Conservation (phyloP, 92 coral and sea anemone species). For the Siderastrea radians region DNA sequence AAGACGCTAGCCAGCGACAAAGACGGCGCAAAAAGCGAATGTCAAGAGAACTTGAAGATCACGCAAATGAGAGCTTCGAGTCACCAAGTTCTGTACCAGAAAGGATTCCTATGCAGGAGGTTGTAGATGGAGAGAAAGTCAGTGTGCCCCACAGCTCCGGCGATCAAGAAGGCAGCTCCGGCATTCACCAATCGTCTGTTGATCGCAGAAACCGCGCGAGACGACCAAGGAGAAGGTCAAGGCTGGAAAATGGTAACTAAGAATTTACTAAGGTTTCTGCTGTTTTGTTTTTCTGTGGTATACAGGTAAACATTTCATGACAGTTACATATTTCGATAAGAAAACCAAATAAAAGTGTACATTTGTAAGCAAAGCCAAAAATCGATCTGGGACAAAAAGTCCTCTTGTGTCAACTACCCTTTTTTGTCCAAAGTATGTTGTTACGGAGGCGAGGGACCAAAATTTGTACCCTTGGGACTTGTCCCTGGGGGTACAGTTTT, state of each 20-base stretch:
- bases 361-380: too few relatives aligned
- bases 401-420: too few relatives aligned
- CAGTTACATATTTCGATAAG: background rate
- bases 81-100: slow-evolving; percentile 80
- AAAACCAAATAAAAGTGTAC: too few relatives aligned
- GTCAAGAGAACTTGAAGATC: slow-evolving; percentile 93
- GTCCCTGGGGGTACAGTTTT: too few relatives aligned
- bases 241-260: slow-evolving; percentile 83
- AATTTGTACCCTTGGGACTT: too few relatives aligned
- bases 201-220: slow-evolving; percentile 74
- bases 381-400: too few relatives aligned
- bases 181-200: slow-evolving; percentile 65
- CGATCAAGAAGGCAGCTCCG: slow-evolving; percentile 80
- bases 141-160: slow-evolving; percentile 71
- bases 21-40: slow-evolving; percentile 88
- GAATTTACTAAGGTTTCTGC: background rate
- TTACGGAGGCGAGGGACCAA: too few relatives aligned
- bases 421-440: too few relatives aligned
- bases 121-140: slow-evolving; percentile 80
- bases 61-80: slow-evolving; percentile 76
- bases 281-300: background rate
- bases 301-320: background rate
- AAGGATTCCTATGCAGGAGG: slow-evolving; percentile 85
- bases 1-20: slow-evolving; percentile 52
- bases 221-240: slow-evolving; percentile 85